Evolutionary conservation across 2,797 vertebrate species (phyloP).

Genomic region (Hoplostethus mediterraneus): DNA sequence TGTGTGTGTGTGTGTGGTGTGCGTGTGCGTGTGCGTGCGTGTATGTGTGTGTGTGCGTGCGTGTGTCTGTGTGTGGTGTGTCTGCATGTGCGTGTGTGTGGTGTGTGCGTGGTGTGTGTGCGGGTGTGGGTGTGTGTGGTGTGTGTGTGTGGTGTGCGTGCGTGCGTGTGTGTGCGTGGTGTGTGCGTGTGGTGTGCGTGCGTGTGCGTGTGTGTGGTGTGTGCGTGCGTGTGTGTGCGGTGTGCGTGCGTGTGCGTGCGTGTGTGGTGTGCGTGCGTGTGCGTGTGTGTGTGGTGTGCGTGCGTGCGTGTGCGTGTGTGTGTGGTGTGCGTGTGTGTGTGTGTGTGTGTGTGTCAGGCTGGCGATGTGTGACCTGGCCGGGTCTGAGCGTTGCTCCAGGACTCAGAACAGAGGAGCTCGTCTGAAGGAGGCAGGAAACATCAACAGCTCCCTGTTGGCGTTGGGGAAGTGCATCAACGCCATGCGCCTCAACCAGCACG

Average conservation of each 20-base stretch:
- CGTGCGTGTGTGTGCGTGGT: too few relatives aligned
- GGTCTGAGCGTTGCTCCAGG: slow-evolving; percentile 92
- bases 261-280: not conserved
- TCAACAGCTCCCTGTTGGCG: slow-evolving; percentile 92
- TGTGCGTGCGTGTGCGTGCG: not conserved
- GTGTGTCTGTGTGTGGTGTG: not conserved
- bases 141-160: too few relatives aligned
- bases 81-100: slow-evolving; percentile 81
- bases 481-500: slow-evolving; percentile 89
- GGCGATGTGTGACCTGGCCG: slow-evolving; percentile 93
- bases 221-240: too few relatives aligned
- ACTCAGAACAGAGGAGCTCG: slow-evolving; percentile 91
- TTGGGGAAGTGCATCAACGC: slow-evolving; percentile 94
- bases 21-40: not conserved
- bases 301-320: slow-evolving; percentile 11
- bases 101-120: slow-evolving; percentile 81
- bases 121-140: too few relatives aligned
- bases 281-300: not conserved
- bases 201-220: not conserved
- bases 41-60: not conserved
- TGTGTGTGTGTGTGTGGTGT: slow-evolving; percentile 25
- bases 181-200: slow-evolving; percentile 27
- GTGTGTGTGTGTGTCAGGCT: slow-evolving; percentile 74
- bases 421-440: slow-evolving; percentile 94
- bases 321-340: not conserved